Percentiles rank a stretch among this genome's conserved stretches.
Conservation (phyloP, 1,140 invertebrate species). For the Aphelenchoides fujianensis region DNA sequence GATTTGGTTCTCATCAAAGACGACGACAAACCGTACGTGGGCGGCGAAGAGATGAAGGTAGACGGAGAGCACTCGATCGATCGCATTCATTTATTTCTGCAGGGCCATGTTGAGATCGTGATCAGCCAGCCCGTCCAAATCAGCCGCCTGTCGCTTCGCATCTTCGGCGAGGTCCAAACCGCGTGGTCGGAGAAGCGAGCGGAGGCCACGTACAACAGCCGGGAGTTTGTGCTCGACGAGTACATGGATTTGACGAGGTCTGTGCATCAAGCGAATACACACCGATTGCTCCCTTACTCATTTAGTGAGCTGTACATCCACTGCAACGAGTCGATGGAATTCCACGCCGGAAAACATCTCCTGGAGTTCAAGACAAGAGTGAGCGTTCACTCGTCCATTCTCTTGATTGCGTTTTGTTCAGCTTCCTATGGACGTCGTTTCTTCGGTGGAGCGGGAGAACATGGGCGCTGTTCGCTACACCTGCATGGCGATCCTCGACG, state of each 20-base stretch:
- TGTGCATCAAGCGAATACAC: background rate
- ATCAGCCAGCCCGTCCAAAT: conserved; percentile 38
- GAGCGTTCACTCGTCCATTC: background rate
- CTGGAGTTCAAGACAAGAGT: conserved; percentile 46
- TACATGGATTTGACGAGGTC: conserved; percentile 51
- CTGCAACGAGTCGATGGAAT: conserved; percentile 45
- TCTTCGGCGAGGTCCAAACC: conserved; percentile 48
- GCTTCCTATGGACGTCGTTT: conserved; percentile 52
- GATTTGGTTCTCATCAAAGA: conserved; percentile 32
- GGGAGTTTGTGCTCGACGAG: conserved; percentile 50
- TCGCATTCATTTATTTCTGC: conserved; percentile 9
- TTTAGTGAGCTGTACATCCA: conserved; percentile 44
- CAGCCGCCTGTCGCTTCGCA: conserved; percentile 40
- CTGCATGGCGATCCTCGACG: conserved; percentile 42
- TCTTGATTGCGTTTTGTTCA: conserved; percentile 27
- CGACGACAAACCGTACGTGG: conserved; percentile 23
- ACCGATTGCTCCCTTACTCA: conserved; percentile 16
- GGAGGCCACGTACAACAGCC: conserved; percentile 43
- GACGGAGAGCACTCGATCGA: background rate
- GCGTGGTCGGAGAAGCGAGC: conserved; percentile 42
- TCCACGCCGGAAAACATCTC: conserved; percentile 43
- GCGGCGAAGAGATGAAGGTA: conserved; percentile 31
- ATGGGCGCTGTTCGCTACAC: conserved; percentile 41
- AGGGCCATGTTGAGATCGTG: conserved; percentile 43
- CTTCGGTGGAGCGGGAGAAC: conserved; percentile 47